Percentiles rank a stretch among this genome's conserved stretches.
These are phyloP conservation scores for Nysson spinosus DNA, from an alignment of 2,888 invertebrate species.

Conservation along the genomic window DNA sequence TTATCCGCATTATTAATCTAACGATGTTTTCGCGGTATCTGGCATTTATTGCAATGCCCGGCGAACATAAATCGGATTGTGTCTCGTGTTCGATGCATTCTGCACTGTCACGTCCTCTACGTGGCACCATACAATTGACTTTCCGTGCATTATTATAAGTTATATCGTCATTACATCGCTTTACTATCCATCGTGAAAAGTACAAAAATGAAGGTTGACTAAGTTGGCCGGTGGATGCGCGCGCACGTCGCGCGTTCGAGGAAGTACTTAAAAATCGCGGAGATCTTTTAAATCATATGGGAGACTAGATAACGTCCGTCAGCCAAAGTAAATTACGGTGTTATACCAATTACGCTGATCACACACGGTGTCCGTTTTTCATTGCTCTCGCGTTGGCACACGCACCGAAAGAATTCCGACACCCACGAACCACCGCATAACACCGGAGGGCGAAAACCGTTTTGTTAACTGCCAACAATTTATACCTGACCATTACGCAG, in stretches of 20 bases:
- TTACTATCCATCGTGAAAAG: no score
- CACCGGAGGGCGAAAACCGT: conserved; percentile 10
- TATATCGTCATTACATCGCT: no score
- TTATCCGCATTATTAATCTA: conserved; percentile 3
- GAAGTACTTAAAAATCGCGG: no score
- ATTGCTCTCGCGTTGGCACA: no score
- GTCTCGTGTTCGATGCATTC: not conserved
- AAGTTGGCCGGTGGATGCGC: no score
- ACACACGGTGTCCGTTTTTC: no score
- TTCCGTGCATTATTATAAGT: not conserved
- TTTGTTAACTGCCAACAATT: conserved; percentile 37
- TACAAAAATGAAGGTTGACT: no score
- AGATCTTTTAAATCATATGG: no score
- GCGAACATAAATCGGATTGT: not conserved
- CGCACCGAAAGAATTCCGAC: not conserved
- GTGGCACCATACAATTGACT: not conserved
- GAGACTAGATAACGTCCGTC: no score
- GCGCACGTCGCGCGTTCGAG: no score
- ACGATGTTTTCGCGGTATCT: not conserved
- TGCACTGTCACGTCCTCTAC: conserved; percentile 6
- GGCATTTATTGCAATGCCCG: not conserved
- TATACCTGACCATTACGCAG: conserved; percentile 37
- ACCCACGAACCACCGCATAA: not conserved
- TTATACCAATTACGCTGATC: no score
- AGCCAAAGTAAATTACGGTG: no score